Base-by-base conservation (phyloP, 2,113 vertebrate genomes). In the Petaurus breviceps region DNA sequence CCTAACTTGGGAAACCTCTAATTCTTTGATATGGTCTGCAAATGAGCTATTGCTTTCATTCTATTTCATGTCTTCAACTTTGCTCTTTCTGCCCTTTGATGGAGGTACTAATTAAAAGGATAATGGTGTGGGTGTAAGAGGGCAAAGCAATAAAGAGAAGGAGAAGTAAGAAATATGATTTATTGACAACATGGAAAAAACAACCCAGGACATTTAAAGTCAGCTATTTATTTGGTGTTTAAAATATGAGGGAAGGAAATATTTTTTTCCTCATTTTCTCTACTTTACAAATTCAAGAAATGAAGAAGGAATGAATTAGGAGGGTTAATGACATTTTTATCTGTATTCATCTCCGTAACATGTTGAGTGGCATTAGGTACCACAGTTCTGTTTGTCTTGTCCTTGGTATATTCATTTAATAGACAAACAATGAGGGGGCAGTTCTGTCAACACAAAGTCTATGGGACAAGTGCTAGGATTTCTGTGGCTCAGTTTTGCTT, bases 401-500 rank as follows among this genome's bases (percentile, higher is more conserved):
- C 2, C 91, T 43, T 43, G 2, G 0, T 93, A 24, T 19, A 47
- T 93, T n/a, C 95, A 52, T 61, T 89, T 92, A 22, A 22, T 92
- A 24, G 89, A 31, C 4, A 93, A 47, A 6, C 22, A 95, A 3
- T 25, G 53, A 92, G n/a, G 16, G 16, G 10, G 22, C 37, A 89
- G 25, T 89, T 89, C 92, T 3, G 90, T 46, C 26, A 68, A 37
- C 12, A 31, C 10, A 8, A 84, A 54, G 11, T 92, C 49, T 94
- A 6, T 22, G 54, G 19, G 49, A 97, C 25, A 12, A 31, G n/a
- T 10, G 8, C 52, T n/a, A 92, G 92, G 96, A 96, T 93, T 94
- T 92, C 95, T 94, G 46, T 77, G n/a, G 4, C 51, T 91, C 52
- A 92, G 51, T 95, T 95, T 94, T 96, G 49, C 90, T 94, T 92